Evolutionary conservation across 1,140 invertebrate species (phyloP).

Genomic region (Ceratoteleas bidentatus): DNA sequence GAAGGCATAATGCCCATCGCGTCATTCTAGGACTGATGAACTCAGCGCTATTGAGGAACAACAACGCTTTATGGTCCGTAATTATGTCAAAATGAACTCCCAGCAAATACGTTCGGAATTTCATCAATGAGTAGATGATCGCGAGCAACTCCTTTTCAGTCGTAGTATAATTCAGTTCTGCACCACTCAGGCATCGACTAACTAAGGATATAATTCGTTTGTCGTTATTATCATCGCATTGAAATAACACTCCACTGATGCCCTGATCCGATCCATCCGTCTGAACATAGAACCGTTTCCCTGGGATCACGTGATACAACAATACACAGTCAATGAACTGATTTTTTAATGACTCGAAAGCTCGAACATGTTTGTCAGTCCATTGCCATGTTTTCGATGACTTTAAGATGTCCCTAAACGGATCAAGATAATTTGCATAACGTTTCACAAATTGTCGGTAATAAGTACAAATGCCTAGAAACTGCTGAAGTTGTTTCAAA

Average conservation of each 20-base stretch:
- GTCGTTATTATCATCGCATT: conserved; percentile 5
- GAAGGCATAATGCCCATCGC: conserved; percentile 3
- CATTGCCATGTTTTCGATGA: neutral
- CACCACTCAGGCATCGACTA: conserved; percentile 22
- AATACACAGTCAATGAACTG: conserved; percentile 6
- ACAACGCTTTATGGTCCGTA: conserved; percentile 15
- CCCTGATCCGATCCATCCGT: conserved; percentile 36
- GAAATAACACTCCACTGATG: conserved; percentile 38
- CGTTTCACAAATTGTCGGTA: neutral
- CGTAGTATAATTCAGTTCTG: conserved; percentile 3
- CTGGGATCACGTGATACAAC: conserved; percentile 23
- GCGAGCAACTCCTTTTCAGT: conserved; percentile 11
- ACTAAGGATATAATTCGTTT: conserved; percentile 23
- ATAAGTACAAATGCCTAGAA: neutral
- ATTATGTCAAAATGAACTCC: conserved; percentile 4
- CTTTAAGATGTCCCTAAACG: neutral
- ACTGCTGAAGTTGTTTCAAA: no score
- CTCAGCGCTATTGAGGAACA: conserved; percentile 11
- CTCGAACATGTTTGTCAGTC: neutral
- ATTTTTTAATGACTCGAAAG: neutral
- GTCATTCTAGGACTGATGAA: conserved; percentile 10
- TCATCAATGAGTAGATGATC: conserved; percentile 14
- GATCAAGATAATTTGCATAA: neutral
- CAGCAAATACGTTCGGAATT: conserved; percentile 6
- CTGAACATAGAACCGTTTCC: conserved; percentile 24